Percentiles rank a stretch among this genome's conserved stretches.
These are phyloP conservation scores for Alcedo atthis DNA, from an alignment of 2,797 vertebrate genomes.

Conservation along the genomic window DNA sequence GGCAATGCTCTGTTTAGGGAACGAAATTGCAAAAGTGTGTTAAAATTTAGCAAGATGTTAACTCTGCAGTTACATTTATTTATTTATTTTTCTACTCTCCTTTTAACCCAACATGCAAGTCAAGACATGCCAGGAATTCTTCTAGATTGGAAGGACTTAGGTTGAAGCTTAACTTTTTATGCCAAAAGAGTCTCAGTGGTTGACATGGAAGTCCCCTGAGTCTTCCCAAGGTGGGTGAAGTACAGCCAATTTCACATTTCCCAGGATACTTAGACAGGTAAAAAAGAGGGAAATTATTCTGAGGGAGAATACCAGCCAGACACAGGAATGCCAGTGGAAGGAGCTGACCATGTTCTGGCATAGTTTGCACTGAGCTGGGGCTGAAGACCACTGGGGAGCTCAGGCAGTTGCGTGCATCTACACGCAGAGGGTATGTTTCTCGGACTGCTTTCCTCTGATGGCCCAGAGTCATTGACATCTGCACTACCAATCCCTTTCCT, in stretches of 20 bases:
- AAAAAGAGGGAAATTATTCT: not conserved
- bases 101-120: not conserved
- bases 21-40: not conserved
- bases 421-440: not conserved
- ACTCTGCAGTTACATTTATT: not conserved
- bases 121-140: not conserved
- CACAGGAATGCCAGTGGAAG: not conserved
- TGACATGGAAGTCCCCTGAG: not conserved
- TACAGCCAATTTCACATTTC: not conserved
- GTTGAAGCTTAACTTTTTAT: not conserved
- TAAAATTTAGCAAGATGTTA: not conserved
- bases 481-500: not conserved
- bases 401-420: not conserved
- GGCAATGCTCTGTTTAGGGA: not conserved
- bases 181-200: not conserved
- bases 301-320: not conserved
- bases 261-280: not conserved
- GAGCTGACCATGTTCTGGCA: not conserved
- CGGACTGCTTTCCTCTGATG: not conserved
- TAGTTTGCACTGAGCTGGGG: not conserved
- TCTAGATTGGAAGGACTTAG: not conserved
- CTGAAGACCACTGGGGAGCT: not conserved
- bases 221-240: not conserved
- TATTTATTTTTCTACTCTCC: not conserved
- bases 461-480: not conserved